These are phyloP conservation scores for Sorex araneus DNA, from an alignment of 2,113 vertebrate species.

Conservation along the genomic window DNA sequence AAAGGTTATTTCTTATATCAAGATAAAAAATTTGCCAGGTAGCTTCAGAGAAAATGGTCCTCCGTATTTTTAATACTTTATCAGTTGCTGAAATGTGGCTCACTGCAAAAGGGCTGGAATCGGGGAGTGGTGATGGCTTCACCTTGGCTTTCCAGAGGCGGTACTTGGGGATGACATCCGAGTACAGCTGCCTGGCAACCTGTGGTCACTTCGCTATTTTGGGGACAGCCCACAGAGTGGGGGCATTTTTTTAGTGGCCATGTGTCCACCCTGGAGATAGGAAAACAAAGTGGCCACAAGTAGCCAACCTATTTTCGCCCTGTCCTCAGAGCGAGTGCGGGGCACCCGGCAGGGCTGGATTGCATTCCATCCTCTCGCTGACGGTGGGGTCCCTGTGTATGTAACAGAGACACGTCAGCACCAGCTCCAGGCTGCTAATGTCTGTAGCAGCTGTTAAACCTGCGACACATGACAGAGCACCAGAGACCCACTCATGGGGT, in stretches of 20 bases:
- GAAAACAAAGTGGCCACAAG: slow-evolving; percentile 75
- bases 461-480: background rate
- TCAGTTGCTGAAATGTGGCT: background rate
- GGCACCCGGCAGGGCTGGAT: slow-evolving; percentile 39
- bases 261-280: slow-evolving; percentile 68
- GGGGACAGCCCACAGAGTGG: slow-evolving; percentile 59
- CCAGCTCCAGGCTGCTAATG: background rate
- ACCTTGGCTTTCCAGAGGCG: slow-evolving; percentile 38
- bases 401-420: background rate
- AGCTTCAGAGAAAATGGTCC: slow-evolving; percentile 31
- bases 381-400: slow-evolving; percentile 3
- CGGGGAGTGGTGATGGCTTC: slow-evolving; percentile 22
- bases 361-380: slow-evolving; percentile 29
- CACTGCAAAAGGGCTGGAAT: slow-evolving; percentile 41
- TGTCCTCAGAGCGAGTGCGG: slow-evolving; percentile 13
- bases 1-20: slow-evolving; percentile 2
- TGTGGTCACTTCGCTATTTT: slow-evolving; percentile 72
- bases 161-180: slow-evolving; percentile 59
- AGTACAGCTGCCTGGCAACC: slow-evolving; percentile 76
- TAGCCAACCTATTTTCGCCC: slow-evolving; percentile 67
- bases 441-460: slow-evolving; percentile 53
- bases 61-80: slow-evolving; percentile 19
- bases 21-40: slow-evolving; percentile 26
- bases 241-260: slow-evolving; percentile 66
- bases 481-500: slow-evolving; percentile 34